A percentile compares a stretch with the other conserved stretches of the same genome.
Evolutionary conservation across 2,888 invertebrate genomes (phyloP).

Genomic region (Drosophila multiciliata): DNA sequence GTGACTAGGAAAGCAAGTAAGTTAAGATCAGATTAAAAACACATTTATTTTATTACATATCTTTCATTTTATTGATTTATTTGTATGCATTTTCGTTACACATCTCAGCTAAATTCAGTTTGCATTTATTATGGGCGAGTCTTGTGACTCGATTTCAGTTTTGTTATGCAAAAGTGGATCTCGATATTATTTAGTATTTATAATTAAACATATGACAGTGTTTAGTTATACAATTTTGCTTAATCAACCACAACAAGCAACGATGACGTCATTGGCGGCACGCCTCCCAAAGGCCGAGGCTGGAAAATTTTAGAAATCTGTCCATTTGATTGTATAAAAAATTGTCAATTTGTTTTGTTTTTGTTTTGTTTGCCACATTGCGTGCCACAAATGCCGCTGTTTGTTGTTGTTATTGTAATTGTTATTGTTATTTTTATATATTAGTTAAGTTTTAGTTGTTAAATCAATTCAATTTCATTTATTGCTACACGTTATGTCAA

Average conservation of each 20-base stretch:
- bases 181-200: conserved; percentile 44
- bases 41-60: conserved; percentile 66
- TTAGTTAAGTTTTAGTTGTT: conserved; percentile 33
- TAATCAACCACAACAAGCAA: conserved; percentile 27
- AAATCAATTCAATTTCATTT: conserved; percentile 69
- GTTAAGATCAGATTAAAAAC: neutral
- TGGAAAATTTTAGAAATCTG: conserved; percentile 75
- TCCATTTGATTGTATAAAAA: conserved; percentile 75
- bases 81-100: conserved; percentile 69
- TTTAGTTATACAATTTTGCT: conserved; percentile 41
- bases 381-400: conserved; percentile 40
- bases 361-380: conserved; percentile 10
- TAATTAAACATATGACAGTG: conserved; percentile 68
- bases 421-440: conserved; percentile 19
- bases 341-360: conserved; percentile 48
- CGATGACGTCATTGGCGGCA: conserved; percentile 46
- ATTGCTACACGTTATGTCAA: conserved; percentile 76
- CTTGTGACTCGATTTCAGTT: conserved; percentile 31
- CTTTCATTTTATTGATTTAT: conserved; percentile 69
- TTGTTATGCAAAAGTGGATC: conserved; percentile 18
- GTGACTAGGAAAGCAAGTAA: neutral
- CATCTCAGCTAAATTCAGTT: conserved; percentile 76
- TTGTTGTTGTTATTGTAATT: conserved; percentile 28
- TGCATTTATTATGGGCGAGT: conserved; percentile 38
- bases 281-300: conserved; percentile 53